phyloP scores from a whole-genome alignment of 2,113 vertebrate genomes.

The Gobiocypris rarus region DNA sequence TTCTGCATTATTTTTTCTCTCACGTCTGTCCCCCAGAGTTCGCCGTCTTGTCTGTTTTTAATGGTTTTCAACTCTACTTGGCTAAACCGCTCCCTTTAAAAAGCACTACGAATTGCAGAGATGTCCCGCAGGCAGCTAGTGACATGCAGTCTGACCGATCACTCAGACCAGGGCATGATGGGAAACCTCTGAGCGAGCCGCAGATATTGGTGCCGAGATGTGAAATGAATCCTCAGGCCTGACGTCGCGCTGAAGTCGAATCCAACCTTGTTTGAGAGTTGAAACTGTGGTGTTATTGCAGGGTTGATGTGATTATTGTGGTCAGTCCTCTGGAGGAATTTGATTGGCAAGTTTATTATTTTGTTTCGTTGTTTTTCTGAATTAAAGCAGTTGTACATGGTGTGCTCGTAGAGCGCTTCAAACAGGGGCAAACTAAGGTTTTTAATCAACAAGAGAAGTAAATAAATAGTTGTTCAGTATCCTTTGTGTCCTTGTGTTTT shows the following conservation, averaged over 20 bases:
- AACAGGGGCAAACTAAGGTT: constrained; percentile 72
- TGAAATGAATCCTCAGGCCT: constrained; percentile 48
- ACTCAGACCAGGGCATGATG: constrained; percentile 72
- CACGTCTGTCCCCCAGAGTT: neutral
- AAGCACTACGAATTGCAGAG: constrained; percentile 37
- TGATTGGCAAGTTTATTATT: constrained; percentile 30
- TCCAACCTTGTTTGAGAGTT: constrained; percentile 65
- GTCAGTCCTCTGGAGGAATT: constrained; percentile 37
- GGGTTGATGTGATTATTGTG: constrained; percentile 14
- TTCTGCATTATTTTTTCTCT: neutral
- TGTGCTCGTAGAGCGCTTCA: constrained; percentile 65
- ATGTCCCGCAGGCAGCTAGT: constrained; percentile 51
- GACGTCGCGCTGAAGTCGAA: constrained; percentile 68
- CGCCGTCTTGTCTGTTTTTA: neutral
- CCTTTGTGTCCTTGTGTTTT: neutral
- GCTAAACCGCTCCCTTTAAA: constrained; percentile 41
- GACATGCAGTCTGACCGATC: constrained; percentile 26
- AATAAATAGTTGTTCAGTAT: constrained; percentile 87
- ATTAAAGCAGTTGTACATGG: constrained; percentile 65
- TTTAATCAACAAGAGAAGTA: constrained; percentile 82
- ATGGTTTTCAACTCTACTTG: neutral
- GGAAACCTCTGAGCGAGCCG: constrained; percentile 47
- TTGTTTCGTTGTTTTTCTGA: constrained; percentile 50
- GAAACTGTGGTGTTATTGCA: constrained; percentile 31
- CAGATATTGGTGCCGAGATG: constrained; percentile 63